Percentiles rank a stretch among this genome's conserved stretches.
phyloP scores from a whole-genome alignment of 2,113 vertebrate species.

The Sinocyclocheilus grahami region DNA sequence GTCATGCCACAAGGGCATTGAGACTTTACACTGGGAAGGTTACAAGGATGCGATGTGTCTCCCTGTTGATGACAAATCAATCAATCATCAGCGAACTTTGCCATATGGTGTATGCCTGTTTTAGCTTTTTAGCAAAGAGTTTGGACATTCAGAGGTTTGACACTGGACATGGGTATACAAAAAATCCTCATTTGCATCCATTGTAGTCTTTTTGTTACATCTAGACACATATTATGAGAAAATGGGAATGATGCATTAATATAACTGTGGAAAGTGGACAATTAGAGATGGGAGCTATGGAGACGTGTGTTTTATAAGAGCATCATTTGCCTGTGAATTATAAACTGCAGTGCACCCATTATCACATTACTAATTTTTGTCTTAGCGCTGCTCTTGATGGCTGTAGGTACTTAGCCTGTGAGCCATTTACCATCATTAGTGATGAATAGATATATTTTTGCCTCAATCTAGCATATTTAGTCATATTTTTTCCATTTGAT shows the following conservation, averaged over 20 bases:
- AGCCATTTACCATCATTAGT: conserved; percentile 12
- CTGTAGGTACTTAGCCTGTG: background rate
- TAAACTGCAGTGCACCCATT: background rate
- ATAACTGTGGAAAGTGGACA: background rate
- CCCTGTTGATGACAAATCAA: conserved; percentile 60
- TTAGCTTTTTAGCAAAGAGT: background rate
- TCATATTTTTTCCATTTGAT: background rate
- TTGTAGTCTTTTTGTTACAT: background rate
- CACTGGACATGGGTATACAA: background rate
- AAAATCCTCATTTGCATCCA: background rate
- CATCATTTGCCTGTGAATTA: background rate
- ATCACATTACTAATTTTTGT: conserved; percentile 15
- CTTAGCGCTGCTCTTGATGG: background rate
- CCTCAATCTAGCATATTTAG: background rate
- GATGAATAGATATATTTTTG: background rate
- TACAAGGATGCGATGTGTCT: conserved; percentile 62
- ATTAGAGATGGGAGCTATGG: background rate
- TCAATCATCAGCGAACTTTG: conserved; percentile 60
- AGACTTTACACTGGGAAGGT: conserved; percentile 58
- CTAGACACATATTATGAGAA: background rate
- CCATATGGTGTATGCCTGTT: conserved; percentile 25
- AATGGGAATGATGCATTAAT: background rate
- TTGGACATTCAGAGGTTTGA: background rate
- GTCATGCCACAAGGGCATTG: conserved; percentile 65
- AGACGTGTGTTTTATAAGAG: conserved; percentile 5